These are phyloP conservation scores for Temnothorax longispinosus DNA, from an alignment of 1,140 invertebrate species.

Conservation along the genomic window DNA sequence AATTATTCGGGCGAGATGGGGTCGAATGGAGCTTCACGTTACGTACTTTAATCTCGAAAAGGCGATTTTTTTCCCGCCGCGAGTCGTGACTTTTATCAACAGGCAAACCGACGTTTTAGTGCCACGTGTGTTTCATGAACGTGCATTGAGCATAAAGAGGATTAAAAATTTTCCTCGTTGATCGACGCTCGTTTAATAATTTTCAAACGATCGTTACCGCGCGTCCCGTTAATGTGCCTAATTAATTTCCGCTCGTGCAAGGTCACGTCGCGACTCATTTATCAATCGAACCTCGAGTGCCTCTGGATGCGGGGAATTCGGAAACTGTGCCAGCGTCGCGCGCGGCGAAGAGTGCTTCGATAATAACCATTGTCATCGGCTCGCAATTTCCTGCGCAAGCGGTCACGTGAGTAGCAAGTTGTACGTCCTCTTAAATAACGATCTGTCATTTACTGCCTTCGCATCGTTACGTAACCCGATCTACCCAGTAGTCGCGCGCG, in stretches of 20 bases:
- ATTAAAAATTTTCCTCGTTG: neutral
- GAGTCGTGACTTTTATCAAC: neutral
- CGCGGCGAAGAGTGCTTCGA: constrained; percentile 3
- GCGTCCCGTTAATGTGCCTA: neutral
- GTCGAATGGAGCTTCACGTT: neutral
- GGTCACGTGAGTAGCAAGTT: neutral
- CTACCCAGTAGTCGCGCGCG: constrained; percentile 13
- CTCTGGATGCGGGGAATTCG: constrained; percentile 50
- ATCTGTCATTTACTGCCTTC: constrained; percentile 37
- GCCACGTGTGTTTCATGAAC: neutral
- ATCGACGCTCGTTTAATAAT: neutral
- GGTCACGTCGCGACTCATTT: constrained; percentile 5
- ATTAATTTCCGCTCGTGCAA: constrained; percentile 36
- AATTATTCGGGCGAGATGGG: neutral
- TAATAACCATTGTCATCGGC: constrained; percentile 55
- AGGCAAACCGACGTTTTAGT: neutral
- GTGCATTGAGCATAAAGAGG: neutral
- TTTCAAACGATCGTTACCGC: neutral
- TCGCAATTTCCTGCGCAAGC: constrained; percentile 65
- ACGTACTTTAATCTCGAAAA: neutral
- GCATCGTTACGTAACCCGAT: constrained; percentile 48
- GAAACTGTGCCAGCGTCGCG: constrained; percentile 23
- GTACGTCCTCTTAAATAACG: constrained; percentile 49
- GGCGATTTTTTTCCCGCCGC: neutral
- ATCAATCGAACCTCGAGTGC: constrained; percentile 22